Evolutionary conservation across 2,888 invertebrate genomes (phyloP).

Genomic region (Carpatolechia fugitivella): DNA sequence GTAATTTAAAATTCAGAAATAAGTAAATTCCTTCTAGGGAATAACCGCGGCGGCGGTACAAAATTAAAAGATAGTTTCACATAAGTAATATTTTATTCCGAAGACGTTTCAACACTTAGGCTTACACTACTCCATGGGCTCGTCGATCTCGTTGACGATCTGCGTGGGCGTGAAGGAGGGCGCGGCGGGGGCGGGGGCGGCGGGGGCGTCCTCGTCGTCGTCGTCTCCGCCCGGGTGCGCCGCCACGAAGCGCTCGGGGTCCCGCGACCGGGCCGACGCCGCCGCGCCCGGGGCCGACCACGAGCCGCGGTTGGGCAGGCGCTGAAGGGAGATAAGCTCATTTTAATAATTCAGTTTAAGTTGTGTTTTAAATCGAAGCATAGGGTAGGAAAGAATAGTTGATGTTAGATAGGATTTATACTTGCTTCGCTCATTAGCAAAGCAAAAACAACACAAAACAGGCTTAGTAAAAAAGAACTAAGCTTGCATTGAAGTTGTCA

Average conservation of each 20-base stretch:
- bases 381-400: no score
- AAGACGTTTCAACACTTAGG: background rate
- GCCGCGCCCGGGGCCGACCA: constrained; percentile 82
- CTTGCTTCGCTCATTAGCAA: no score
- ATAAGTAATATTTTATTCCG: background rate
- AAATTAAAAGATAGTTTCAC: no score
- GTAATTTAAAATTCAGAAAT: no score
- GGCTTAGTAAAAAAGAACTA: no score
- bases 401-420: no score
- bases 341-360: background rate
- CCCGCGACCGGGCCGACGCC: constrained; percentile 61
- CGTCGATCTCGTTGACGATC: constrained; percentile 15
- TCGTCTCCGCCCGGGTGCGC: constrained; percentile 85
- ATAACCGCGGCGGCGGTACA: no score
- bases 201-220: constrained; percentile 70
- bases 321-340: background rate
- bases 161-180: constrained; percentile 13
- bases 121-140: background rate
- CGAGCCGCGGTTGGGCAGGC: constrained; percentile 29
- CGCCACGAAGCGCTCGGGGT: constrained; percentile 77
- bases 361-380: no score
- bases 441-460: no score
- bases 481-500: no score
- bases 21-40: no score
- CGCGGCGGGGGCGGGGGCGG: constrained; percentile 37